Evolutionary conservation across 2,113 vertebrate genomes (phyloP), one percentile per base, ranked within the genome.

Genomic region (Telmatochromis bifrenatus): DNA sequence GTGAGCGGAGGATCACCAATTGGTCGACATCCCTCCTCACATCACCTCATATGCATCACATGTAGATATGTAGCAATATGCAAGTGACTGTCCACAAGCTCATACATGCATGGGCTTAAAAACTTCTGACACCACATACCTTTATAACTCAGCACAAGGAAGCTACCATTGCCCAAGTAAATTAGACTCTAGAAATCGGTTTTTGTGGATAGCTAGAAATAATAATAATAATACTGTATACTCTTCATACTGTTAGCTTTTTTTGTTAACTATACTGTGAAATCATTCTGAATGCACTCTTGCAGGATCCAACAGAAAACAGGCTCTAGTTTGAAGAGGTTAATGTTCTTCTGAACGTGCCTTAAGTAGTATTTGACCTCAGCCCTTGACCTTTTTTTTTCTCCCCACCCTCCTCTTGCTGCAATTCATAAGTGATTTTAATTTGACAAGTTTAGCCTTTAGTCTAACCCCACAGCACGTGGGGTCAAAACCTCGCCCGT

Each of bases 211-310:
- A 90, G 12, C 26, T 92, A 65, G 49, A 87, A 54, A 79, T 85
- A 58, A 60, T 56, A 6, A 85, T 58, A 75, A 85, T 60, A 75
- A 85, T 92, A 73, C 81, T 89, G 84, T 87, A 85, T 35, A 85
- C 80, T 88, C 68, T 87, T 51, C 79, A 92, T 90, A 81, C 56
- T 53, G 89, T 92, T 92, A 89, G 81, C 83, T 39, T 68, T 39
- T 39, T 68, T 68, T 23, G 91, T 89, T 75, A 15, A 86, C 49
- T 92, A 92, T 91, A 96, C 95, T 97, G 96, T 97, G 96, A 96
- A 96, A 89, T 88, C 14, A 84, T 87, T 75, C 85, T 86, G 79
- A 91, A 91, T 96, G 95, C 94, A 95, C 95, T 96, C 88, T 89
- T 82, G 84, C 90, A 88, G 84, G 19, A 87, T 73, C 84, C 21